Conservation (phyloP, 2,113 vertebrate species). For the Machaerirhynchus nigripectus region DNA sequence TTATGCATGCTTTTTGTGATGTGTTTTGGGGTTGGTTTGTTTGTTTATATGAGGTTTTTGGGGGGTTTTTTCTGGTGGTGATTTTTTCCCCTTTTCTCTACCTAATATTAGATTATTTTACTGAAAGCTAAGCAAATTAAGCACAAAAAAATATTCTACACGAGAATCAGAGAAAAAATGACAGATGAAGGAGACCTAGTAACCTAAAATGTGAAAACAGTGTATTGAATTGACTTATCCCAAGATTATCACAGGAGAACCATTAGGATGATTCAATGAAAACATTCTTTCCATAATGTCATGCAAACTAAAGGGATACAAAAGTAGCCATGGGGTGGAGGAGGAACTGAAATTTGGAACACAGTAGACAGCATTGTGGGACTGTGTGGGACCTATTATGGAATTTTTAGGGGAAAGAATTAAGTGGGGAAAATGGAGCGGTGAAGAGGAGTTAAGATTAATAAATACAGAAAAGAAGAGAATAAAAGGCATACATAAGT, state of each 20-base stretch:
- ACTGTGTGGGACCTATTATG: not conserved
- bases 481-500: not conserved
- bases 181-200: not conserved
- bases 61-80: rapidly evolving
- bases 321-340: not conserved
- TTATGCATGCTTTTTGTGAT: rapidly evolving
- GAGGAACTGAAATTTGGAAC: not conserved
- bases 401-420: not conserved
- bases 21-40: not conserved
- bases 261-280: not conserved
- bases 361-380: not conserved
- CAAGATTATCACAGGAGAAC: not conserved
- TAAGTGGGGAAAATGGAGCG: not conserved
- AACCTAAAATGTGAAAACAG: not conserved
- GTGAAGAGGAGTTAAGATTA: not conserved
- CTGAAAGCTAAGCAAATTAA: not conserved
- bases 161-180: not conserved
- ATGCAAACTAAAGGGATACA: not conserved
- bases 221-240: not conserved
- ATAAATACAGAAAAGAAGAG: not conserved
- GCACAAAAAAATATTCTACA: not conserved
- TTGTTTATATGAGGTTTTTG: not conserved
- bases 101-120: not conserved
- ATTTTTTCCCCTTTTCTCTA: not conserved
- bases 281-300: not conserved